A percentile compares a stretch with the other conserved stretches of the same genome.
phyloP scores from a whole-genome alignment of 2,888 invertebrate species.

The Pristionchus exspectatus region DNA sequence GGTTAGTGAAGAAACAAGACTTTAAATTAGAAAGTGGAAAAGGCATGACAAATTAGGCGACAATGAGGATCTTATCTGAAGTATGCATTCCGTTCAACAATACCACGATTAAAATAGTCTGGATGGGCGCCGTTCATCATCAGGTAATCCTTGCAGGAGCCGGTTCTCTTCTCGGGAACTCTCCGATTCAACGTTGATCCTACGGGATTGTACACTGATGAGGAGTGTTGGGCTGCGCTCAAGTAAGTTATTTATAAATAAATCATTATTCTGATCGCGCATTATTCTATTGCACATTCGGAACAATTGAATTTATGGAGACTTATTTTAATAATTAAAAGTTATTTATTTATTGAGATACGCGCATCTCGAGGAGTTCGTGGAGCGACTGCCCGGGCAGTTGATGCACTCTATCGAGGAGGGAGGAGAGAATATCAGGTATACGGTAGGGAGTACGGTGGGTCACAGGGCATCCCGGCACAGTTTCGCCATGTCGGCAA shows the following conservation, averaged over 20 bases:
- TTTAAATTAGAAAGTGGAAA: too few relatives aligned
- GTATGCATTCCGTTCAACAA: too few relatives aligned
- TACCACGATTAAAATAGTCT: too few relatives aligned
- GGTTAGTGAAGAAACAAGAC: conserved; percentile 53
- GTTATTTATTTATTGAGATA: conserved; percentile 53
- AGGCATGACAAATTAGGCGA: too few relatives aligned
- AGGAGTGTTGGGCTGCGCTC: conserved; percentile 65
- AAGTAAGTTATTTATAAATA: conserved; percentile 49
- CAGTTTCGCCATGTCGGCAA: conserved; percentile 4
- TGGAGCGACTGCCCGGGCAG: conserved; percentile 80
- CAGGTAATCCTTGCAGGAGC: conserved; percentile 68
- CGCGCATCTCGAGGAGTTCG: conserved; percentile 63
- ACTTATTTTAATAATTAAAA: not conserved
- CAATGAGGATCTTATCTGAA: too few relatives aligned
- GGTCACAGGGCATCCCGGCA: conserved; percentile 2
- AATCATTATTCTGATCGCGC: not conserved
- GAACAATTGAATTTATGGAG: not conserved
- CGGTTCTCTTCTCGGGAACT: conserved; percentile 76
- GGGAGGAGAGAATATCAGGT: conserved; percentile 89
- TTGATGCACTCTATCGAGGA: conserved; percentile 90
- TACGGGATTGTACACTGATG: conserved; percentile 82
- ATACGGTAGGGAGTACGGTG: not conserved
- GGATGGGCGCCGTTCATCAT: too few relatives aligned
- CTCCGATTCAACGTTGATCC: conserved; percentile 95
- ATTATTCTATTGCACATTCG: not conserved